phyloP scores from a whole-genome alignment of 2,888 invertebrate genomes.

The Gerosis bhagava region DNA sequence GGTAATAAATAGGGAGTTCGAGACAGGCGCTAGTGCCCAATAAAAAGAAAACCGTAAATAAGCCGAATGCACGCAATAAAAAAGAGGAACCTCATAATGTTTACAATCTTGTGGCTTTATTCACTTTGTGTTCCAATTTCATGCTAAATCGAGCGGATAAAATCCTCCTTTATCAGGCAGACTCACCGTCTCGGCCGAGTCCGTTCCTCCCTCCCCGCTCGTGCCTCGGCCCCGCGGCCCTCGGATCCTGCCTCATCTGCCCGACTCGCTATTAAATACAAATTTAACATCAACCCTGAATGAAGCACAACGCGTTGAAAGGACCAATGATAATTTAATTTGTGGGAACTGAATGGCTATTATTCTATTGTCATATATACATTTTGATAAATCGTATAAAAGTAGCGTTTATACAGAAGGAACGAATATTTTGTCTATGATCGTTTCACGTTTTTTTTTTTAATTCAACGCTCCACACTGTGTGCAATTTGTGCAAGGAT shows the following conservation, averaged over 20 bases:
- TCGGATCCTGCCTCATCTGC: conserved; percentile 31
- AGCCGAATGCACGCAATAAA: conserved; percentile 73
- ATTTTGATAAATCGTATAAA: conserved; percentile 17
- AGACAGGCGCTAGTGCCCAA: conserved; percentile 65
- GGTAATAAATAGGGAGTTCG: conserved; percentile 73
- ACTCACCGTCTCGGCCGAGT: conserved; percentile 68
- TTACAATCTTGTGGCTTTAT: conserved; percentile 82
- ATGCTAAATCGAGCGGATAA: conserved; percentile 81
- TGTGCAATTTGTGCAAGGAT: too few species aligned
- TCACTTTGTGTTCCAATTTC: conserved; percentile 83
- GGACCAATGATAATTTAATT: conserved; percentile 66
- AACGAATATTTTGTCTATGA: too few species aligned
- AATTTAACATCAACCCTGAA: conserved; percentile 67
- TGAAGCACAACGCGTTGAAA: conserved; percentile 62
- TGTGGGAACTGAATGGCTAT: conserved; percentile 45
- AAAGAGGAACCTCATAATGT: conserved; percentile 79
- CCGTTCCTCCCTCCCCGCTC: conserved; percentile 37
- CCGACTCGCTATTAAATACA: conserved; percentile 62
- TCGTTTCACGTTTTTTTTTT: too few species aligned
- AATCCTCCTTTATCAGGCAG: conserved; percentile 79
- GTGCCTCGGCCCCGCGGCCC: conserved; percentile 29
- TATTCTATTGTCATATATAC: conserved; percentile 17
- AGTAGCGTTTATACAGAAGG: conserved; percentile 7
- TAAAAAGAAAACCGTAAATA: conserved; percentile 77
- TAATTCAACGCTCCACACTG: too few species aligned